These are phyloP conservation scores for Thyatira batis DNA, from an alignment of 2,888 invertebrate genomes.

Conservation along the genomic window DNA sequence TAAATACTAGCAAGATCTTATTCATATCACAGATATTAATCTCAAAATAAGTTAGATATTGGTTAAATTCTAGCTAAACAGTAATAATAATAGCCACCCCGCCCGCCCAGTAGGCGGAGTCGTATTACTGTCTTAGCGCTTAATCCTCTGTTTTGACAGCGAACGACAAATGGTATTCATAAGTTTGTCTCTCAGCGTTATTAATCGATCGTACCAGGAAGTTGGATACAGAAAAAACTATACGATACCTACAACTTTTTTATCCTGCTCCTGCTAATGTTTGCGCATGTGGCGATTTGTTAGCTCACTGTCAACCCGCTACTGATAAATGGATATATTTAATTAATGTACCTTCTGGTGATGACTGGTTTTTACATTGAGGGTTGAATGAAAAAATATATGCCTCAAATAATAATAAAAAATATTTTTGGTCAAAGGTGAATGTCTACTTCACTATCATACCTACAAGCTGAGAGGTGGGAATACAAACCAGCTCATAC, in stretches of 20 bases:
- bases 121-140: constrained; percentile 55
- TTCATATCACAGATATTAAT: too few species aligned
- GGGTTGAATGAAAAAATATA: background rate
- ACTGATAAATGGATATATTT: constrained; percentile 27
- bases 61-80: background rate
- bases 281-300: constrained; percentile 49
- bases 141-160: constrained; percentile 77
- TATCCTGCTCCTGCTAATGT: constrained; percentile 42
- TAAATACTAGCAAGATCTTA: too few species aligned
- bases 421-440: too few species aligned
- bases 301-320: constrained; percentile 28
- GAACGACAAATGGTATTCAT: constrained; percentile 70
- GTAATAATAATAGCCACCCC: constrained; percentile 15
- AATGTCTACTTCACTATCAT: background rate
- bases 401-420: too few species aligned
- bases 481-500: background rate
- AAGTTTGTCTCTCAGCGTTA: constrained; percentile 44
- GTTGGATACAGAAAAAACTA: constrained; percentile 39
- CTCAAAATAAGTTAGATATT: constrained; percentile 3
- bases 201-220: constrained; percentile 66
- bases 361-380: background rate
- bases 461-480: background rate
- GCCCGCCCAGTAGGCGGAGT: constrained; percentile 69
- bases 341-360: background rate
- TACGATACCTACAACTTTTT: constrained; percentile 44